Evolutionary conservation across 2,113 vertebrate genomes (phyloP), one percentile per base, ranked within the genome.

Genomic region (Dendrocopos noguchii): DNA sequence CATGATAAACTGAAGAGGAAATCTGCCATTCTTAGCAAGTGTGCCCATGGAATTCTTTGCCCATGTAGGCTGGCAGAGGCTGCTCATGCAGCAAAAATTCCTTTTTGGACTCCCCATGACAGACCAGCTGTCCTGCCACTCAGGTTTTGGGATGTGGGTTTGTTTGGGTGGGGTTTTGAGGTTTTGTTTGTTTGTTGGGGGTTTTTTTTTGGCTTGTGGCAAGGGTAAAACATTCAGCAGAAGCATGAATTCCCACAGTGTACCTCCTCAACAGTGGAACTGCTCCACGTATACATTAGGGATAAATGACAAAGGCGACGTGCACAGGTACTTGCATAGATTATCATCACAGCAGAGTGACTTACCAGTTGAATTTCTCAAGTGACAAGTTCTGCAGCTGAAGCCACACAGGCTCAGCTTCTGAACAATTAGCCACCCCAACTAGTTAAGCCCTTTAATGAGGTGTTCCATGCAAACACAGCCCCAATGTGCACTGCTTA

Each of bases 391-490:
- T 16, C 75, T 47, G 42, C 67, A 71, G 56, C 39, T 50, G 28
- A 84, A 77, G 75, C 21, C 72, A 63, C 39, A 27, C 27, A 73
- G 34, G 24, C 72, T 89, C 46, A 66, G 22, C 27, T 70, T 87
- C 61, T 34, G 52, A 81, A 70, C 81, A 82, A 46, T 55, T 81
- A 89, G 68, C 73, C 44, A 80, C 5, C 34, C 46, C 19, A 22
- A 15, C 67, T 56, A 76, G 47, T 59, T 60, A 82, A 59, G 42
- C 31, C 12, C 63, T 57, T 72, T 92, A 84, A 60, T 42, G 82
- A 84, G 27, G 17, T 56, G 39, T 34, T 79, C 67, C 90, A 84
- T 24, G 71, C 56, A 95, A 91, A 73, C 19, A 72, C 20, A 84
- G 55, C 53, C 70, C 36, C 65, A 64, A 2, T 0, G 3, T 11